Base-by-base conservation (phyloP, 92 coral and sea anemone genomes). In the Zoanthus sansibaricus region DNA sequence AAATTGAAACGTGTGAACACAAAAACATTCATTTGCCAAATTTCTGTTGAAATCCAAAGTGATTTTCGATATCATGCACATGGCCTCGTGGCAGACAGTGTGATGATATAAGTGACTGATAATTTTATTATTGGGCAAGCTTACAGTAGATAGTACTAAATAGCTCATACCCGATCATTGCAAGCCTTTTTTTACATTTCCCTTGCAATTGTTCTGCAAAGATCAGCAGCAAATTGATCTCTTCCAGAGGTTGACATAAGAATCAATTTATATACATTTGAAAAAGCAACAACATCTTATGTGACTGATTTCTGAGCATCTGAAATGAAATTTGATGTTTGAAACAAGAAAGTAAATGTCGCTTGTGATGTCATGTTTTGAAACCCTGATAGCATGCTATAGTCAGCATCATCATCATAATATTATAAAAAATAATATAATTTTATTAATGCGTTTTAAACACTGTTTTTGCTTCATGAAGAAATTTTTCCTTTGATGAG, bases 401-500 rank as follows among this genome's bases (percentile, higher is more conserved):
- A 37, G 4, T 37, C 42, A 37, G 2, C 42, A 37, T 4, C 42
- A 37, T 4, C 42, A 37, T 0, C 2, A 4, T 37, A 37, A 37
- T 37, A 37, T 25, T 25, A 25, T 25, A 25, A 25, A 25, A 25
- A 25, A 25, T 25, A 25, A 25, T 25, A 25, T n/a, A n/a, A n/a
- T 37, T 37, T 37, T 1, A 37, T 37, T 37, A 37, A 1, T 37
- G 42, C 42, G 2, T 37, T 37, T 37, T 37, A 37, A 37, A 37
- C 42, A 37, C 42, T 69, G 13, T 46, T 6, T 10, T 42, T 74
- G 47, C 7, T 58, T 32, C 82, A 51, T 70, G 15, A 69, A 97
- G 99, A 85, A 97, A 97, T 86, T 97, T 93, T 79, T 75, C 94
- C 13, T 95, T 97, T 90, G 93, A 97, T 71, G 99, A 93, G 46